Percentiles rank a stretch among this genome's conserved stretches.
Evolutionary conservation across 2,113 vertebrate genomes (phyloP).

Genomic region (Poeciliopsis turrubarensis): DNA sequence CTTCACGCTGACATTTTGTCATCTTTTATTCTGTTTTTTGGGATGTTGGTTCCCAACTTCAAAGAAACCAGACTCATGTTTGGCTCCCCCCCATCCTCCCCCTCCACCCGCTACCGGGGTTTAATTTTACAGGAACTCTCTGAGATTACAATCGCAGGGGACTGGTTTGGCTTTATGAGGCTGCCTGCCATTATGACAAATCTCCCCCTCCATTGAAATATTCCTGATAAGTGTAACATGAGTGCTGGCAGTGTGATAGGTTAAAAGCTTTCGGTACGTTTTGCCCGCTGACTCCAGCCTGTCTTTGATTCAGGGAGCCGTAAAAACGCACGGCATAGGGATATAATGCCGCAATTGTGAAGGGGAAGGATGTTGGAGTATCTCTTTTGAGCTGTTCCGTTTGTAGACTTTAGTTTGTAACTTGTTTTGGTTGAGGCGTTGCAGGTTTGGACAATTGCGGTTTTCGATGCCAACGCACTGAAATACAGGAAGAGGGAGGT

Average conservation of each 20-base stretch:
- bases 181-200: conserved; percentile 69
- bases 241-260: conserved; percentile 61
- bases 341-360: not conserved
- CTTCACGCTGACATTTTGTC: conserved; percentile 71
- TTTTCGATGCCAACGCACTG: too few species aligned
- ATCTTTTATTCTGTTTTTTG: conserved; percentile 75
- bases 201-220: conserved; percentile 68
- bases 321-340: not conserved
- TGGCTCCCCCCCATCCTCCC: conserved; percentile 16
- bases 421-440: too few species aligned
- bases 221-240: conserved; percentile 75
- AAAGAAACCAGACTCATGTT: conserved; percentile 69
- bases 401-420: too few species aligned
- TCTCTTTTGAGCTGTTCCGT: too few species aligned
- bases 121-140: conserved; percentile 79
- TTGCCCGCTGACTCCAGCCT: conserved; percentile 41
- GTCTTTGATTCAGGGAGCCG: conserved; percentile 29
- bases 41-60: conserved; percentile 69
- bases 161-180: conserved; percentile 64
- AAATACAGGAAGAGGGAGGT: too few species aligned
- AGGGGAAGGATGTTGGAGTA: too few species aligned
- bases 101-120: conserved; percentile 46
- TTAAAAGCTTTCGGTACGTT: conserved; percentile 70
- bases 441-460: too few species aligned
- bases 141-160: conserved; percentile 72